phyloP scores from a whole-genome alignment of 2,888 invertebrate genomes.

The Amphipoea lucens region DNA sequence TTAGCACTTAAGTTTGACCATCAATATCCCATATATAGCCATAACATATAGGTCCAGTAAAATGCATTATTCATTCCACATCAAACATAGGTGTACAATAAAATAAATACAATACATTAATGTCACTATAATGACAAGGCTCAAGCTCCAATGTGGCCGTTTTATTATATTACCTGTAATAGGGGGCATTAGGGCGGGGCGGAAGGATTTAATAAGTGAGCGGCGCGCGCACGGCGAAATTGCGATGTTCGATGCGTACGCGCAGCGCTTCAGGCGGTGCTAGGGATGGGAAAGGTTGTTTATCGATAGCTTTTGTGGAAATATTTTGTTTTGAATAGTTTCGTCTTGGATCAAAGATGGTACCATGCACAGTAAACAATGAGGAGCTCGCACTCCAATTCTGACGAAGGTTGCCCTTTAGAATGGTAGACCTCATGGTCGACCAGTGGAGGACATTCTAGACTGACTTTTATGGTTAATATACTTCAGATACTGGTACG shows the following conservation, averaged over 20 bases:
- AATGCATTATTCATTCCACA: constrained; percentile 54
- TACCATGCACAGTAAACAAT: no score
- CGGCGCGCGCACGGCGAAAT: constrained; percentile 80
- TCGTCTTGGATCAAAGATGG: no score
- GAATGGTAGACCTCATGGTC: no score
- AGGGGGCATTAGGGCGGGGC: constrained; percentile 88
- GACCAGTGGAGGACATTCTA: no score
- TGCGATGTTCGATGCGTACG: constrained; percentile 82
- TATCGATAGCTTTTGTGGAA: constrained; percentile 20
- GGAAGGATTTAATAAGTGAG: constrained; percentile 88
- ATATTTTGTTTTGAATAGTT: background rate
- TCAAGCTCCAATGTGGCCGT: constrained; percentile 66
- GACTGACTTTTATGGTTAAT: no score
- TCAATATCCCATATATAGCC: background rate
- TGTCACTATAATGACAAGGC: constrained; percentile 78
- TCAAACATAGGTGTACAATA: constrained; percentile 61
- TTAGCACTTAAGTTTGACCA: background rate
- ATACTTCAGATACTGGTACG: no score
- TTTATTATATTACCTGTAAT: constrained; percentile 89
- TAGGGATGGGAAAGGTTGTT: constrained; percentile 65
- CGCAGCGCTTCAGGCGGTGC: constrained; percentile 79
- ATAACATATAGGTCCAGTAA: background rate
- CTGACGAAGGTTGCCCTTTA: no score
- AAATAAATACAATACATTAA: constrained; percentile 73
- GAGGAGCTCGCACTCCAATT: no score